Conservation (phyloP, 1,140 invertebrate species). For the Tetramorium parvispinum region DNA sequence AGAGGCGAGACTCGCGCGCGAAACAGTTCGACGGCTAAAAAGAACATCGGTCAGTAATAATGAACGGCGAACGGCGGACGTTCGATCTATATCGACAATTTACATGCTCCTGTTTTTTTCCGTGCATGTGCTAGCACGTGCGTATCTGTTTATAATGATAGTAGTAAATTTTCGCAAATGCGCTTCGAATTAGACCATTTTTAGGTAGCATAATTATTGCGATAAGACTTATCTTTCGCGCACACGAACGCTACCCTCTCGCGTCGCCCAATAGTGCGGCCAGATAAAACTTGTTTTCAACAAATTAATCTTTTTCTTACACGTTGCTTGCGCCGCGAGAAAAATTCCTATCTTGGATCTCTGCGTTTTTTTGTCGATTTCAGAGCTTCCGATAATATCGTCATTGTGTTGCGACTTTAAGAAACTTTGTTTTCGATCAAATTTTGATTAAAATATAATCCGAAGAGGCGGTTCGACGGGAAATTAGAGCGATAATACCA, state of each 20-base stretch:
- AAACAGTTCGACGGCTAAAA: constrained; percentile 46
- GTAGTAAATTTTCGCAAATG: constrained; percentile 66
- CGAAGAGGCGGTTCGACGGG: background rate
- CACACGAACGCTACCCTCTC: constrained; percentile 56
- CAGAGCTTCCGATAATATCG: constrained; percentile 1
- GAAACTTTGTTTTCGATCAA: background rate
- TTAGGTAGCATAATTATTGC: constrained; percentile 77
- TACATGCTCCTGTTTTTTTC: background rate
- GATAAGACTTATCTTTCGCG: constrained; percentile 77
- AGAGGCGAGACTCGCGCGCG: constrained; percentile 40
- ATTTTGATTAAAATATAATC: background rate
- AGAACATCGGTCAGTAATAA: constrained; percentile 46
- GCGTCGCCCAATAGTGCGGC: constrained; percentile 60
- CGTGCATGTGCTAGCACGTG: background rate
- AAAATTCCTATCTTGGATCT: constrained; percentile 73
- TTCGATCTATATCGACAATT: constrained; percentile 49
- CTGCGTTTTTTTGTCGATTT: constrained; percentile 18
- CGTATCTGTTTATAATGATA: background rate
- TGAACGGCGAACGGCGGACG: constrained; percentile 31
- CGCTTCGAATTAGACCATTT: constrained; percentile 65
- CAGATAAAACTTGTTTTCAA: constrained; percentile 81
- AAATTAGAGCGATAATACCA: constrained; percentile 9
- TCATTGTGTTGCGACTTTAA: background rate
- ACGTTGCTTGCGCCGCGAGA: constrained; percentile 57
- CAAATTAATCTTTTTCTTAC: constrained; percentile 78